Base-by-base conservation (phyloP, 1,140 invertebrate genomes). In the Nilaparvata lugens region DNA sequence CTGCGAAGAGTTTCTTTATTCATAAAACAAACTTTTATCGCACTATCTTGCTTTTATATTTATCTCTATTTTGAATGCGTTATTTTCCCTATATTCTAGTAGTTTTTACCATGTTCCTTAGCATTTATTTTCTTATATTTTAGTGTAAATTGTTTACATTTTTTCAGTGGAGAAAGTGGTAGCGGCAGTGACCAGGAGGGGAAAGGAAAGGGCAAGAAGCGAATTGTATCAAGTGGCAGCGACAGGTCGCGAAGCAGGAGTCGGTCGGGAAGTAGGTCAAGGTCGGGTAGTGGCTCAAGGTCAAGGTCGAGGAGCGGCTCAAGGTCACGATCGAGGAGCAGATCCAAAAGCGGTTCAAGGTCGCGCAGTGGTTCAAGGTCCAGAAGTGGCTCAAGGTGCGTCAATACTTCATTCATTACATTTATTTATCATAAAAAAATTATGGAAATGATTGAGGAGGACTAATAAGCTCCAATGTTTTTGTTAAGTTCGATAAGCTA, bases 131-230 rank as follows among this genome's bases (percentile, higher is more conserved):
- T 57, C 51, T 51, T 55, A 54, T 43, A 43, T 56, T 60, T 56
- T 51, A 54, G 42, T 58, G 58, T 18, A 56, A 43, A 18, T 61
- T 67, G n/a, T 65, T 51, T 58, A 43, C 58, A 23, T 51, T 3
- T 11, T 63, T 65, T 55, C 55, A 76, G 70, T 6, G 79, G 79
- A 64, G 81, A 81, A 59, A 80, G 79, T 57, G 82, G 77, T 24
- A 75, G 75, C 59, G 80, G 77, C 42, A 73, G 75, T 65, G 75
- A 68, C 28, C 65, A 68, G 0, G 71, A 72, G 48, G 71, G 69
- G n/a, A n/a, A n/a, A 52, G 63, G 64, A 73, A 62, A 69, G 76
- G 77, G 23, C 77, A 76, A 21, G 73, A 78, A 69, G 64, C 67
- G 65, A 72, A 77, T 67, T 69, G 65, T 63, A 65, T 70, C 43